Conservation (phyloP, 2,113 vertebrate species). For the Paradisaea rubra region DNA sequence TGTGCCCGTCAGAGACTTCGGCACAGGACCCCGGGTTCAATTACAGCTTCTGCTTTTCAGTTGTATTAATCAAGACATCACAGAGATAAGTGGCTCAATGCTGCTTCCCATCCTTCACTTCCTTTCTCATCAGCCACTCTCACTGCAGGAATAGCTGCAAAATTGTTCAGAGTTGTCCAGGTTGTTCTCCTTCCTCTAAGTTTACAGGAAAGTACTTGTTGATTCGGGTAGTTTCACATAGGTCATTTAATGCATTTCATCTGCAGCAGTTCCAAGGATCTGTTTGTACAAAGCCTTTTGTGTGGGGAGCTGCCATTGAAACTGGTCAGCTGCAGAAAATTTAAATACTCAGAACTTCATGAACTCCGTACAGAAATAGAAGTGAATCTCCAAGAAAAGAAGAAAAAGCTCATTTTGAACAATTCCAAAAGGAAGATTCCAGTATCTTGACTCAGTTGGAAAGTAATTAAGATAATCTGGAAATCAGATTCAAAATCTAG, state of each 20-base stretch:
- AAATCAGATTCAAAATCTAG: constrained; percentile 7
- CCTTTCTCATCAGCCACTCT: not conserved
- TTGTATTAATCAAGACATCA: not conserved
- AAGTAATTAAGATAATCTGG: constrained; percentile 25
- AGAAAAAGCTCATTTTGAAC: not conserved
- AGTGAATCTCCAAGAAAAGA: not conserved
- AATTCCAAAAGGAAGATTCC: constrained; percentile 47
- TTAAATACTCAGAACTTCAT: not conserved
- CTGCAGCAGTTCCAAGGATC: not conserved
- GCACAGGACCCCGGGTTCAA: not conserved
- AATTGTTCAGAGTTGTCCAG: not conserved
- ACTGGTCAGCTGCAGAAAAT: not conserved
- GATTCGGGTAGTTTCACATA: not conserved
- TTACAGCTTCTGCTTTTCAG: not conserved
- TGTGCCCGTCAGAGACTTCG: not conserved
- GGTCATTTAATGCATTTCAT: not conserved
- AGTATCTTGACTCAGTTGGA: constrained; percentile 24
- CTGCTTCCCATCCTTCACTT: not conserved
- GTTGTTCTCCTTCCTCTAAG: not conserved
- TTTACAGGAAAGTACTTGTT: not conserved
- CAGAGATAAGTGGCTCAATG: not conserved
- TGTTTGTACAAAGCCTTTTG: not conserved
- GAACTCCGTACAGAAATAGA: not conserved
- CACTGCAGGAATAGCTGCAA: not conserved
- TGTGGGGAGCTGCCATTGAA: not conserved